Conservation (phyloP, 2,888 invertebrate genomes). For the Leucoma salicis region DNA sequence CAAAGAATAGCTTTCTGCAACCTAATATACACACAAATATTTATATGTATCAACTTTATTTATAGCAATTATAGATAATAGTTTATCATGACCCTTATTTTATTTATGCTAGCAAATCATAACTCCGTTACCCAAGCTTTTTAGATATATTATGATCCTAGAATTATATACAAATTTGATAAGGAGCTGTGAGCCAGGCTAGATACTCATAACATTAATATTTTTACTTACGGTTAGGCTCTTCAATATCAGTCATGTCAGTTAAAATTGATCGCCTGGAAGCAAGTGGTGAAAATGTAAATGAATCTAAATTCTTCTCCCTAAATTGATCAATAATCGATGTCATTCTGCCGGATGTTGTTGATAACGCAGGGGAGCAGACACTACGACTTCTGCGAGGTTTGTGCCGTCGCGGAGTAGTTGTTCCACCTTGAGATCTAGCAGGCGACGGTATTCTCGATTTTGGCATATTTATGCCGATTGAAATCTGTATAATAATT, state of each 20-base stretch:
- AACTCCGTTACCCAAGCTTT: no score
- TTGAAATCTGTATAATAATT: not conserved
- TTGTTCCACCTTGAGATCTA: conserved; percentile 44
- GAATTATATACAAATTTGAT: no score
- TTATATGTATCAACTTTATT: no score
- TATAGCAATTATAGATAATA: no score
- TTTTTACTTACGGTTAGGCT: conserved; percentile 67
- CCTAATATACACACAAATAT: no score
- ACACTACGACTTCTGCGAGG: conserved; percentile 45
- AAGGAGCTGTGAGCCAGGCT: no score
- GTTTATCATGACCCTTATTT: no score
- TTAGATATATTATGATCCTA: no score
- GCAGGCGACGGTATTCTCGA: conserved; percentile 58
- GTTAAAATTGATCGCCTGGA: conserved; percentile 53
- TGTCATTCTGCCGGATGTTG: conserved; percentile 48
- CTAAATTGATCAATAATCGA: conserved; percentile 44
- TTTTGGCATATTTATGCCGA: conserved; percentile 38
- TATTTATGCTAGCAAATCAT: no score
- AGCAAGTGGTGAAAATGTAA: conserved; percentile 51
- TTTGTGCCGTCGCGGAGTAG: conserved; percentile 38
- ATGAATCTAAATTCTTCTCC: conserved; percentile 44
- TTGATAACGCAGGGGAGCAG: conserved; percentile 52
- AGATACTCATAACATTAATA: no score
- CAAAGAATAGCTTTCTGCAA: no score
- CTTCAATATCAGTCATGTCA: conserved; percentile 63